phyloP scores from a whole-genome alignment of 2,888 invertebrate genomes.

The Melitaea athalia region DNA sequence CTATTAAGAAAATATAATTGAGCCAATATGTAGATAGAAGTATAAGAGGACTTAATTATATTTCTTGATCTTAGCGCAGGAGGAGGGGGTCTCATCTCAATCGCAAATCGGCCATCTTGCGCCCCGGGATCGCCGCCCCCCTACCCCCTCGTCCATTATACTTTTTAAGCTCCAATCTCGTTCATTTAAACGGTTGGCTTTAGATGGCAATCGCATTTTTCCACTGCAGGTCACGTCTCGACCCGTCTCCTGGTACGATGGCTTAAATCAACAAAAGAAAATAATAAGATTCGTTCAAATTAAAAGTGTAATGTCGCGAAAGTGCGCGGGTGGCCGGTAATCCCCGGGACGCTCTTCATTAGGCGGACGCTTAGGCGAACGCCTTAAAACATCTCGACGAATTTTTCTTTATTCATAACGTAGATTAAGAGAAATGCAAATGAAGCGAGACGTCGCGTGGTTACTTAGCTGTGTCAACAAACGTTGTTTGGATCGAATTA shows the following conservation, averaged over 20 bases:
- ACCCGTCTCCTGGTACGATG: slow-evolving; percentile 81
- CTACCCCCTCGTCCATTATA: slow-evolving; percentile 84
- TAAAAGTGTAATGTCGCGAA: slow-evolving; percentile 86
- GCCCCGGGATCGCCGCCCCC: slow-evolving; percentile 78
- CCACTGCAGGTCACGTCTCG: slow-evolving; percentile 86
- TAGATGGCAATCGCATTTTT: slow-evolving; percentile 87
- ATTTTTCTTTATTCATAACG: slow-evolving; percentile 83
- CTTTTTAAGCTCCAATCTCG: slow-evolving; percentile 88
- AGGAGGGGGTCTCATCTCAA: slow-evolving; percentile 78
- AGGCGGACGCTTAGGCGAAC: slow-evolving; percentile 61
- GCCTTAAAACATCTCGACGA: slow-evolving; percentile 74
- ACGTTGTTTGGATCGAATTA: slow-evolving; percentile 52
- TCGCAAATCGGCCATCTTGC: slow-evolving; percentile 83
- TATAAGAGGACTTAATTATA: slow-evolving; percentile 71
- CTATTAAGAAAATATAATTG: slow-evolving; percentile 5
- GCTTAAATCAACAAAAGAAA: slow-evolving; percentile 87
- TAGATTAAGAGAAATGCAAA: slow-evolving; percentile 81
- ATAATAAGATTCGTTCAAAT: slow-evolving; percentile 88
- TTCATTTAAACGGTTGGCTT: slow-evolving; percentile 88
- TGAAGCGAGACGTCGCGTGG: slow-evolving; percentile 74
- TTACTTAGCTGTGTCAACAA: slow-evolving; percentile 82
- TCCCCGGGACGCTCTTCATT: slow-evolving; percentile 77
- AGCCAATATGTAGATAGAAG: slow-evolving; percentile 32
- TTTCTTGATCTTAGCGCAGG: slow-evolving; percentile 72
- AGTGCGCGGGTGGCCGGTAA: slow-evolving; percentile 66